Conservation (phyloP, 2,113 vertebrate species). For the Cephalopholis sonnerati region DNA sequence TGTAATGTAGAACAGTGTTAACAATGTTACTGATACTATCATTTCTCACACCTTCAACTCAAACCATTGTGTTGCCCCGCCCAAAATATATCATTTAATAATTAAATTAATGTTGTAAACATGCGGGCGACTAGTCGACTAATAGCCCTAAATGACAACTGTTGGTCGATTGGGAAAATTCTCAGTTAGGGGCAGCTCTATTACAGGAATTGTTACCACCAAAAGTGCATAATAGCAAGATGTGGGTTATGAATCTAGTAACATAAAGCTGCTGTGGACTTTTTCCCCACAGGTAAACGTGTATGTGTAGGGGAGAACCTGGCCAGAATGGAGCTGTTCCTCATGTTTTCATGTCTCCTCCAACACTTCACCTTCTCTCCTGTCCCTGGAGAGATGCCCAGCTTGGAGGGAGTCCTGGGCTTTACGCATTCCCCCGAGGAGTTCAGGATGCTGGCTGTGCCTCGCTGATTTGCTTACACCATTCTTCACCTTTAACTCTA, state of each 20-base stretch:
- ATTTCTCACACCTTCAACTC: too few relatives aligned
- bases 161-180: too few relatives aligned
- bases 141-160: too few relatives aligned
- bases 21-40: too few relatives aligned
- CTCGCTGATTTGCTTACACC: constrained; percentile 49
- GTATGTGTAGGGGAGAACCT: constrained; percentile 87
- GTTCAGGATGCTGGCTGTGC: constrained; percentile 60
- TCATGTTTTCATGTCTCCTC: constrained; percentile 87
- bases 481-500: neutral
- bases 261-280: neutral
- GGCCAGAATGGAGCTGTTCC: constrained; percentile 88
- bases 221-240: neutral
- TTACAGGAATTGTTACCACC: neutral
- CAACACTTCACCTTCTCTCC: constrained; percentile 77
- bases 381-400: constrained; percentile 71
- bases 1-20: too few relatives aligned
- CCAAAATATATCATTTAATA: too few relatives aligned
- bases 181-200: too few relatives aligned
- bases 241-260: neutral
- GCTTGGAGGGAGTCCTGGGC: constrained; percentile 63
- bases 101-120: too few relatives aligned
- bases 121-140: too few relatives aligned
- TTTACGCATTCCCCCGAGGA: constrained; percentile 56
- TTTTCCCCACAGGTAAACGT: constrained; percentile 84
- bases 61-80: too few relatives aligned